Evolutionary conservation across 2,888 invertebrate genomes (phyloP), one percentile per base, ranked within the genome.

Genomic region (Thyatira batis): DNA sequence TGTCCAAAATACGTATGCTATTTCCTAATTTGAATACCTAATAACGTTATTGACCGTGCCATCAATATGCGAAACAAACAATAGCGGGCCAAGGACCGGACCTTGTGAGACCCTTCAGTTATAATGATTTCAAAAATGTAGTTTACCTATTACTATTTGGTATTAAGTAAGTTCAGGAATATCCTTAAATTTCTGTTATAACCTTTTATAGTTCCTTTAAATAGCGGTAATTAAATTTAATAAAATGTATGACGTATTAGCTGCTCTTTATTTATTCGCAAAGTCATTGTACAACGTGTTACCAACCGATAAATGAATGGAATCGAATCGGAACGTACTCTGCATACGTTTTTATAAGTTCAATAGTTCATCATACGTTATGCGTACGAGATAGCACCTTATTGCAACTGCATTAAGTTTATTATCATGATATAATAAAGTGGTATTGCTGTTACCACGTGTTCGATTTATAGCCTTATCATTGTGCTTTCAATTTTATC

Each of bases 301-400:
- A 58, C 62, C 54, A 53, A 52, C 61, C 55, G 59, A 67, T 57
- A 69, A 67, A 53, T 61, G 63, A 69, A 72, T 72, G 67, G 57
- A 64, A 68, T 67, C 60, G 20, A 65, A 61, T 63, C 59, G 50
- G 58, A 55, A 45, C 59, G 58, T 60, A 61, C 50, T 21, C 11
- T 45, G 20, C 23, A 57, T 53, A 55, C 66, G 61, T 71, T 63
- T 68, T 64, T 63, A 49, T 59, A 53, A 65, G 39, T 39, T 39
- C 39, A 39, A 39, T 39, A 55, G 60, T 54, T 61, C 63, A 55
- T 53, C 51, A 53, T 57, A 58, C 57, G 56, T 56, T 44, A 25
- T 39, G 39, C 39, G 39, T 5, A 17, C 39, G 39, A 13, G 2
- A 39, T 39, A 8, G 23, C 11, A 39, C 39, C 11, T 39, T 39